A percentile compares a stretch with the other conserved stretches of the same genome.
These are phyloP conservation scores for Clavelina lepadiformis DNA, from an alignment of 23 tunicate genomes.

Conservation along the genomic window DNA sequence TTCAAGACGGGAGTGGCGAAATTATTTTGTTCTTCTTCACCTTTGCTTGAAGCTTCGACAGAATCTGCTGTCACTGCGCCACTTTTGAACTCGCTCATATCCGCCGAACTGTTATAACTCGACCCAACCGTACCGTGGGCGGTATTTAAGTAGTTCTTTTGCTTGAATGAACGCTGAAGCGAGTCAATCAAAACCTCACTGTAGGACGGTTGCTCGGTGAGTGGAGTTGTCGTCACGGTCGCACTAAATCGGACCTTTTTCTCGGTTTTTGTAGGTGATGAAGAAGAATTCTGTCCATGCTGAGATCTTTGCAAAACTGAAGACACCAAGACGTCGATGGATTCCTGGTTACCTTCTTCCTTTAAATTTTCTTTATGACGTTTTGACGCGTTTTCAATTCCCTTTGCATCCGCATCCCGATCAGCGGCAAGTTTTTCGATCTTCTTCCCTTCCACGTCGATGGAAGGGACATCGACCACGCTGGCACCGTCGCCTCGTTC, in stretches of 20 bases:
- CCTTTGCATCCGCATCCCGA: no score
- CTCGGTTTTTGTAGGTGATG: slow-evolving; percentile 22
- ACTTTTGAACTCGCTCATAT: neutral
- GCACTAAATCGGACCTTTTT: slow-evolving; percentile 76
- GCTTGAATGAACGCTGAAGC: slow-evolving; percentile 26
- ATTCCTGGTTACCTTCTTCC: slow-evolving; percentile 17
- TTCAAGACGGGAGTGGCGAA: slow-evolving; percentile 74
- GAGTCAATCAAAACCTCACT: slow-evolving; percentile 47
- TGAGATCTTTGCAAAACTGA: slow-evolving; percentile 2
- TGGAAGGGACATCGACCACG: slow-evolving; percentile 46
- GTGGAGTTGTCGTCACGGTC: slow-evolving; percentile 59
- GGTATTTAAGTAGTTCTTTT: slow-evolving; percentile 6
- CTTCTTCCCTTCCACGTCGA: slow-evolving; percentile 57
- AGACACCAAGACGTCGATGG: slow-evolving; percentile 13
- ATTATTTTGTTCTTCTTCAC: slow-evolving; percentile 29
- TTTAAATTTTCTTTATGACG: no score
- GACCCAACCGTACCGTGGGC: slow-evolving; percentile 1
- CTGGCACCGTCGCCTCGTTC: slow-evolving; percentile 66
- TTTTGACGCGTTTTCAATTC: no score
- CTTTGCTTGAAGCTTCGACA: slow-evolving; percentile 1
- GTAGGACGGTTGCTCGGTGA: slow-evolving; percentile 66
- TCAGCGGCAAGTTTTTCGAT: slow-evolving; percentile 15
- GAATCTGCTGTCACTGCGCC: slow-evolving; percentile 8
- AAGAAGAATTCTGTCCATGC: neutral
- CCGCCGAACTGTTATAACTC: neutral